Evolutionary conservation across 2,113 vertebrate species (phyloP).

Genomic region (Phalacrocorax pelagicus): DNA sequence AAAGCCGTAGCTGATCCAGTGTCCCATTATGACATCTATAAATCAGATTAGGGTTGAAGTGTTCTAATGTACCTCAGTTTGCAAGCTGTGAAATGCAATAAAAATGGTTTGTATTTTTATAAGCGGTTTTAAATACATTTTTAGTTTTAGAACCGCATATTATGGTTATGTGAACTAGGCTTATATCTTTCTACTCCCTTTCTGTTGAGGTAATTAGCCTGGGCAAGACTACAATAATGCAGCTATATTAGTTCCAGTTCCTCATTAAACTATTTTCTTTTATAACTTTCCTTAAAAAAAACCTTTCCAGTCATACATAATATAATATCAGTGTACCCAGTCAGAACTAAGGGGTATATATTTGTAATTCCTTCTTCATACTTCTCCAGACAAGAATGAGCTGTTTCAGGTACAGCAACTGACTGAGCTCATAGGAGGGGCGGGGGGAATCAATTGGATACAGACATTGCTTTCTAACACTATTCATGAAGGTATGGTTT

Average conservation of each 20-base stretch:
- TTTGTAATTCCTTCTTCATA: not conserved
- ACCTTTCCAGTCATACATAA: not conserved
- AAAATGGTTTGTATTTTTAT: not conserved
- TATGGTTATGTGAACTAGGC: not conserved
- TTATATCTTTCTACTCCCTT: not conserved
- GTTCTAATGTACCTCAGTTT: not conserved
- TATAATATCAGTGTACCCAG: not conserved
- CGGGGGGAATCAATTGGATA: not conserved
- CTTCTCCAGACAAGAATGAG: not conserved
- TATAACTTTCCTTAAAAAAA: not conserved
- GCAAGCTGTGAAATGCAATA: not conserved
- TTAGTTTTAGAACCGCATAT: not conserved
- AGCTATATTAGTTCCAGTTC: not conserved
- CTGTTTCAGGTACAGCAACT: not conserved
- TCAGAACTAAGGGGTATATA: not conserved
- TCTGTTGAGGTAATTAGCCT: not conserved
- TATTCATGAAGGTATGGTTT: not conserved
- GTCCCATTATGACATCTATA: not conserved
- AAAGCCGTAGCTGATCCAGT: not conserved
- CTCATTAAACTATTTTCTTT: not conserved
- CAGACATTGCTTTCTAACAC: not conserved
- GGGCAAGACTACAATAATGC: not conserved
- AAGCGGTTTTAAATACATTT: not conserved
- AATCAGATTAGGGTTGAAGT: not conserved
- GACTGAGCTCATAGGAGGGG: not conserved